These are phyloP conservation scores for Etheostoma spectabile DNA, from an alignment of 2,113 vertebrate species.

Conservation along the genomic window DNA sequence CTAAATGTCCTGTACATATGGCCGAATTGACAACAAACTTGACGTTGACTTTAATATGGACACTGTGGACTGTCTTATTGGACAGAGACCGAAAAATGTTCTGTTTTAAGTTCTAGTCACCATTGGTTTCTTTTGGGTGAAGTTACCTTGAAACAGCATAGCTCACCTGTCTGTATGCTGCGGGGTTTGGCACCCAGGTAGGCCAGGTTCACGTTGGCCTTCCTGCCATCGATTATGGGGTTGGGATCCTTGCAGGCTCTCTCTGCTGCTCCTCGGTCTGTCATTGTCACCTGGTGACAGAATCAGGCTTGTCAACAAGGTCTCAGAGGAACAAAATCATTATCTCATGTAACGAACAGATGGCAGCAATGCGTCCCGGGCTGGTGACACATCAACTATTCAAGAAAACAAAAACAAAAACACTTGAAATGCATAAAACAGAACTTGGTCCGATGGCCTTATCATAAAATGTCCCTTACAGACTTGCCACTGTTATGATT, in stretches of 20 bases:
- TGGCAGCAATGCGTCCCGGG: not conserved
- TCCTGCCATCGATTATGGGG: slow-evolving; percentile 97
- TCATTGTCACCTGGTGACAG: slow-evolving; percentile 93
- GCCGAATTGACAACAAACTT: no score
- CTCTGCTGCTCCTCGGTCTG: slow-evolving; percentile 92
- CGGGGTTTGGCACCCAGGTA: slow-evolving; percentile 97
- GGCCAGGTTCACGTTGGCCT: slow-evolving; percentile 97
- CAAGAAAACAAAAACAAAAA: not conserved
- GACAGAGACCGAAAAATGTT: not conserved
- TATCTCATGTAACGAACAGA: not conserved
- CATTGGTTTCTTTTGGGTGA: no score
- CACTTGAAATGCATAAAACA: slow-evolving; percentile 17
- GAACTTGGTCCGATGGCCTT: not conserved
- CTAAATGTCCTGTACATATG: no score
- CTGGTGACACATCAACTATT: not conserved
- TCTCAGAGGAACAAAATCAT: not conserved
- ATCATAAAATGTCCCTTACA: slow-evolving; percentile 14
- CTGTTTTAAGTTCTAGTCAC: not conserved
- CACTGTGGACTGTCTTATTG: not conserved
- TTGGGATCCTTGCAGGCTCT: slow-evolving; percentile 98
- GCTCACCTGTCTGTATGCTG: slow-evolving; percentile 94
- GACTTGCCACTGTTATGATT: slow-evolving; percentile 28
- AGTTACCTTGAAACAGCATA: not conserved
- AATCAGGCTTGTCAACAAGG: slow-evolving; percentile 1
- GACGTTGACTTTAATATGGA: no score